Percentiles rank a stretch among this genome's conserved stretches.
Evolutionary conservation across 2,113 vertebrate species (phyloP).

Genomic region (Nicator chloris): DNA sequence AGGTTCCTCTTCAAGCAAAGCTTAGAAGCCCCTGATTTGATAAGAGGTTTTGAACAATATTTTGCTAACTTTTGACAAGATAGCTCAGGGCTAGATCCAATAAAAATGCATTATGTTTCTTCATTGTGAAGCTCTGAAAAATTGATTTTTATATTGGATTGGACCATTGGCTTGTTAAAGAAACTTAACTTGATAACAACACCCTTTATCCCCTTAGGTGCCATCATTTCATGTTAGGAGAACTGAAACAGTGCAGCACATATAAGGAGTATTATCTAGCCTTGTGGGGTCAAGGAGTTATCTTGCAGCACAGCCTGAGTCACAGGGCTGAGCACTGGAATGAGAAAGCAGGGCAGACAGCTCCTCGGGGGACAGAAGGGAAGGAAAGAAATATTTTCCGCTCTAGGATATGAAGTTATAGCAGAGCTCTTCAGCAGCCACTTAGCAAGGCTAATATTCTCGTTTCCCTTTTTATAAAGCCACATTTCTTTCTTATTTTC

Average conservation of each 20-base stretch:
- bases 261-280: neutral
- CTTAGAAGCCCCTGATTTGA: neutral
- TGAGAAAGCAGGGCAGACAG: neutral
- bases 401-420: neutral
- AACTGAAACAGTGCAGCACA: neutral
- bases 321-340: neutral
- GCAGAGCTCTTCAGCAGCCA: neutral
- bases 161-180: constrained; percentile 36
- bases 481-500: neutral
- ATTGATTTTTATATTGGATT: constrained; percentile 52
- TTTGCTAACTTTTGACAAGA: constrained; percentile 31
- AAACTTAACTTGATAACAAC: constrained; percentile 38
- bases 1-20: neutral
- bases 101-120: constrained; percentile 40
- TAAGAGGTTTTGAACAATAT: neutral
- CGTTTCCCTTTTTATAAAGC: neutral
- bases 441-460: constrained; percentile 4
- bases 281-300: constrained; percentile 12
- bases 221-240: neutral
- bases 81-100: constrained; percentile 13
- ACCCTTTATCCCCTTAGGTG: constrained; percentile 20
- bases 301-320: neutral
- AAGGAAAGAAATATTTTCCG: neutral
- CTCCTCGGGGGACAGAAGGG: neutral
- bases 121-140: constrained; percentile 24